Evolutionary conservation across 2,888 invertebrate genomes (phyloP).

Genomic region (Leuctra nigra): DNA sequence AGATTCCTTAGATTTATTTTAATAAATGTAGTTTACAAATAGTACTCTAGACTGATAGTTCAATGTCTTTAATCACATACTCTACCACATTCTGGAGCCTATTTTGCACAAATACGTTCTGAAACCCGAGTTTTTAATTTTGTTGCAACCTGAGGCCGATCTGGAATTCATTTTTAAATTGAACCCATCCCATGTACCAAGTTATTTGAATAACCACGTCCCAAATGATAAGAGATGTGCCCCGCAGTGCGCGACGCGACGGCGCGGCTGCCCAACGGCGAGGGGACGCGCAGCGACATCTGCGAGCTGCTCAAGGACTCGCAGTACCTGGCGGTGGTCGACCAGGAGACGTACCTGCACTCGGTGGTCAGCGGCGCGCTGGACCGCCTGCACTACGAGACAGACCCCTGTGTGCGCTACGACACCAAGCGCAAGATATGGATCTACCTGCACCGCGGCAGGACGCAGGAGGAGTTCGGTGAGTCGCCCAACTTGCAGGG

Average conservation of each 20-base stretch:
- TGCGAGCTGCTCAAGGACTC: constrained; percentile 79
- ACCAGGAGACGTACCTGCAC: constrained; percentile 62
- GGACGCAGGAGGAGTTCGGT: constrained; percentile 60
- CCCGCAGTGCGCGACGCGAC: constrained; percentile 78
- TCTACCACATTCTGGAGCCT: too few relatives aligned
- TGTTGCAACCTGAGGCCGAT: too few relatives aligned
- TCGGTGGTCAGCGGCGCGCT: constrained; percentile 85
- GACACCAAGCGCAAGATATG: constrained; percentile 87
- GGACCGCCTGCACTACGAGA: constrained; percentile 82
- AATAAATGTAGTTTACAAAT: too few relatives aligned
- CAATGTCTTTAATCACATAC: too few relatives aligned
- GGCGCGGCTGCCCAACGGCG: constrained; percentile 88
- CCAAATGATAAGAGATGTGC: background rate
- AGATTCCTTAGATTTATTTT: too few relatives aligned
- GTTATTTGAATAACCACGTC: too few relatives aligned
- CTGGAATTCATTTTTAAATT: too few relatives aligned
- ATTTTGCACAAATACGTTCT: too few relatives aligned
- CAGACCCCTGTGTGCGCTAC: constrained; percentile 90
- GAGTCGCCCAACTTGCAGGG: too few relatives aligned
- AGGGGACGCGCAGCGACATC: constrained; percentile 87
- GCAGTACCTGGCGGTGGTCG: constrained; percentile 49
- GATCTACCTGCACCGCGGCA: constrained; percentile 85
- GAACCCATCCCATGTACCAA: too few relatives aligned
- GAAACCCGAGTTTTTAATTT: too few relatives aligned
- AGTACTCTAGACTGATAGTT: too few relatives aligned